Base-by-base conservation (phyloP, 1,140 invertebrate genomes). In the Monomorium pharaonis region DNA sequence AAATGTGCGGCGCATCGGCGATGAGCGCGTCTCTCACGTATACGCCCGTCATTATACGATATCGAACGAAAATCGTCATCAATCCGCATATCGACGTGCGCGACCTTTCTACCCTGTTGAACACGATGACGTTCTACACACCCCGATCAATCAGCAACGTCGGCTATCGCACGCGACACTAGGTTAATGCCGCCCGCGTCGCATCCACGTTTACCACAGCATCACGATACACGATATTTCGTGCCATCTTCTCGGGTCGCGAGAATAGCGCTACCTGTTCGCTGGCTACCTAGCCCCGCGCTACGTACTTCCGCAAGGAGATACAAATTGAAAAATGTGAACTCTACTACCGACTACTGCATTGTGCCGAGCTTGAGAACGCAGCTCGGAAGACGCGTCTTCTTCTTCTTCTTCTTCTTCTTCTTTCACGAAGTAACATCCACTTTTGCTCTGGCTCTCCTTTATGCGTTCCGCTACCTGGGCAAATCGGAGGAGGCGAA, bases 251-350 rank as follows among this genome's bases (percentile, higher is more conserved):
- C 33, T 58, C 42, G 33, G 18, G 44, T 30, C 5, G n/a, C 21
- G 49, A 80, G 58, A 88, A 88, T 69, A 56, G 51, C 33, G 49
- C 21, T 30, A n/a, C n/a, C n/a, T n/a, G n/a, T n/a, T 30, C 14
- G 49, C 0, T 12, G 69, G 37, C 62, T n/a, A n/a, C n/a, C n/a
- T n/a, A n/a, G n/a, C n/a, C n/a, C n/a, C n/a, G 44, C 37, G 16
- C 18, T 16, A 27, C 54, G 21, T 33, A 21, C 44, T 44, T 63
- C 56, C 42, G 51, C 30, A 12, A 54, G 21, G n/a, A 69, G 63
- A 70, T 74, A 85, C 30, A 65, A 78, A 88, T 58, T 84, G 86
- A 67, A 88, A 74, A 84, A 77, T 78, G 78, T 72, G 56, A 62
- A 33, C 49, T 33, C 21, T 54, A 42, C 37, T 44, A 44, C 18